A percentile compares a stretch with the other conserved stretches of the same genome.
These are phyloP conservation scores for Acronicta alni DNA, from an alignment of 2,888 invertebrate genomes.

Conservation along the genomic window DNA sequence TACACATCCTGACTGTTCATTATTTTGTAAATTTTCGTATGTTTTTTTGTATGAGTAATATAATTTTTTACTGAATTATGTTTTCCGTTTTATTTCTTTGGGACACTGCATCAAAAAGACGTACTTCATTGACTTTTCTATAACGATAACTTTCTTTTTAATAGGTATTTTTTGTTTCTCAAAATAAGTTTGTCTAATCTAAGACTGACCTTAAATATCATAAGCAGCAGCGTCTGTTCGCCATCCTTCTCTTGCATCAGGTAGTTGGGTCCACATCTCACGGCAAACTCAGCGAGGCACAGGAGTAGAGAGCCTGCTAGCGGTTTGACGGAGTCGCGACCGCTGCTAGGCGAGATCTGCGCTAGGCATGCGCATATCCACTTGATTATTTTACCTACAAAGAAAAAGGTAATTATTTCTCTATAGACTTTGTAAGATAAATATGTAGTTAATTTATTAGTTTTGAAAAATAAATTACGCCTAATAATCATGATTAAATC, in stretches of 20 bases:
- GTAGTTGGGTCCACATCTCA: conserved; percentile 93
- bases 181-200: not conserved
- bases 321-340: conserved; percentile 90
- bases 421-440: not conserved
- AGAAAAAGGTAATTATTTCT: conserved; percentile 5
- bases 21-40: conserved; percentile 42
- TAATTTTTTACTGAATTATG: conserved; percentile 32
- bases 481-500: too few relatives aligned
- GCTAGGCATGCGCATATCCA: conserved; percentile 88
- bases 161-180: not conserved
- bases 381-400: conserved; percentile 87
- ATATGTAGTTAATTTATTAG: too few relatives aligned
- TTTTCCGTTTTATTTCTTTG: conserved; percentile 3
- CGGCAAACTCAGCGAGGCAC: conserved; percentile 98
- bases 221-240: conserved; percentile 88
- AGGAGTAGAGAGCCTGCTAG: conserved; percentile 95
- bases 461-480: too few relatives aligned
- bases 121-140: too few relatives aligned
- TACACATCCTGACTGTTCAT: conserved; percentile 55
- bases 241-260: conserved; percentile 89
- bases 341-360: conserved; percentile 84
- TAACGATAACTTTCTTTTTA: too few relatives aligned
- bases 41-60: conserved; percentile 52
- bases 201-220: conserved; percentile 91
- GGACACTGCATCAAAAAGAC: not conserved